Evolutionary conservation across 2,888 invertebrate genomes (phyloP), one percentile per base, ranked within the genome.

Genomic region (Anagyrus pseudococci): DNA sequence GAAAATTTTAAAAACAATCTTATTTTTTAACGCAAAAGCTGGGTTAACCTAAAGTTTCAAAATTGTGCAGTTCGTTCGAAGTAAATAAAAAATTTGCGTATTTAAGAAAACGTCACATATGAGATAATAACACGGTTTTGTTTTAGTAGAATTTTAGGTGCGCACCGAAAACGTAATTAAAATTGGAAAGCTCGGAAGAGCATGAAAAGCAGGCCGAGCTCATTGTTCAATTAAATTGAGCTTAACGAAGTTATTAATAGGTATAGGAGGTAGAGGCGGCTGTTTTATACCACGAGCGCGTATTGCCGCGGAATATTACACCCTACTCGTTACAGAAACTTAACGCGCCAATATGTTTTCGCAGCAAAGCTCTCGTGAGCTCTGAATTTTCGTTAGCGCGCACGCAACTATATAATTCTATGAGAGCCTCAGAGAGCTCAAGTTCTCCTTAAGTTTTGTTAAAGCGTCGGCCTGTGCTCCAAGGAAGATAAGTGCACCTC

Each of bases 131-230:
- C n/a, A n/a, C n/a, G n/a, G n/a, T n/a, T n/a, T n/a, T n/a, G n/a
- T n/a, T n/a, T n/a, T n/a, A n/a, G n/a, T n/a, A n/a, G n/a, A n/a
- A n/a, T n/a, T n/a, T 63, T 63, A 49, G 29, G 29, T 48, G 50
- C 37, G 22, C 58, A 17, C 10, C 54, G 22, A 19, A 40, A 54
- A 58, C 72, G 68, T 73, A 74, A 75, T 75, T 75, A 73, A 69
- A 73, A 75, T 74, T 72, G 68, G 70, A 69, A 71, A 68, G 62
- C 67, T 59, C 63, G 52, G 52, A 48, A 52, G 58, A 53, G 48
- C 54, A 15, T 37, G 15, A 2, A 15, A 37, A 37, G 8, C 8
- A 13, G 2, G 62, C 33, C 22, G n/a, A 26, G 29, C 4, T 29
- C 53, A 66, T 62, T 60, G 59, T 60, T 60, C 57, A 41, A 48